Base-by-base conservation (phyloP, 2,888 invertebrate species). In the Tineola bisselliella region DNA sequence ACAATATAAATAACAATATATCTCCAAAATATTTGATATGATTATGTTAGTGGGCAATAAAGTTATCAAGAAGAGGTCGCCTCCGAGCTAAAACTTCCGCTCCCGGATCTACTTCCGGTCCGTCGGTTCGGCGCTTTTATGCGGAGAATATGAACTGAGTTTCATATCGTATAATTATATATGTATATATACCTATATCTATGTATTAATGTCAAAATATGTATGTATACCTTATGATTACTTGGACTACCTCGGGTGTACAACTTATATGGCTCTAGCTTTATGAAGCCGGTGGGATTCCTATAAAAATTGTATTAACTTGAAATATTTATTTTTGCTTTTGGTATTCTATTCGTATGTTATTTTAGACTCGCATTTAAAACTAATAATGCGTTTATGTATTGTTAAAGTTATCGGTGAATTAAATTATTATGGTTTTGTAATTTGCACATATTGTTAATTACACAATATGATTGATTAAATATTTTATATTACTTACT, bases 61-160 rank as follows among this genome's bases (percentile, higher is more conserved):
- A 58, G 58, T 58, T 58, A 58, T 58, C 58, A 13, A 17, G 30
- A 33, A 56, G 64, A 64, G 62, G 61, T 52, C 44, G 61, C 44
- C 54, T 52, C 48, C 33, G 62, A 59, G 61, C 62, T 63, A 63
- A 63, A 64, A 63, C 63, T 63, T 64, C 64, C 64, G 64, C 44
- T 31, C 31, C 13, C 58, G 15, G 48, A 61, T 48, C 44, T 63
- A 62, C 64, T 56, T 64, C 64, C 64, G 63, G 63, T 63, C 61
- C 15, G 62, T 4, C 59, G 59, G 33, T 63, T 63, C 63, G 63
- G 63, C 60, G 15, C 33, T 12, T 58, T 58, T 58, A 58, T 58
- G 13, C 31, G 58, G 58, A 58, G 15, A 56, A 56, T 56, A 56
- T 56, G 19, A 58, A 33, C 33, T 58, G 25, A 25, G 25, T 6